A percentile compares a stretch with the other conserved stretches of the same genome.
phyloP scores from a whole-genome alignment of 2,888 invertebrate genomes.

The Drosophila nr. medialis region DNA sequence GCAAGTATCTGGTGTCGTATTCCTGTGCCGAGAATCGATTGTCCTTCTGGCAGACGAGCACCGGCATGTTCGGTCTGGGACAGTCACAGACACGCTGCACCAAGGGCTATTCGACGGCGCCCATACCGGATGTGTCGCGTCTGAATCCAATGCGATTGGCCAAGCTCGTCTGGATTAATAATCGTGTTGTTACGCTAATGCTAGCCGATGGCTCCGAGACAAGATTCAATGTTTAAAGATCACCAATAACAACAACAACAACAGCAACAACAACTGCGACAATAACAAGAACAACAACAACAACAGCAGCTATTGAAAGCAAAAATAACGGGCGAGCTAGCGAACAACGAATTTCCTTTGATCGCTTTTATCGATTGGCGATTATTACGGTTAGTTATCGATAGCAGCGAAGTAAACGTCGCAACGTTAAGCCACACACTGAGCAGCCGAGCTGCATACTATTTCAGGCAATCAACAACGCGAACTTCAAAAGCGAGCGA shows the following conservation, averaged over 20 bases:
- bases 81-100: slow-evolving; percentile 98
- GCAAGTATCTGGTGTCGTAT: slow-evolving; percentile 98
- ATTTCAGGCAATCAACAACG: slow-evolving; percentile 69
- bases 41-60: slow-evolving; percentile 98
- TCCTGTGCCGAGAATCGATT: slow-evolving; percentile 96
- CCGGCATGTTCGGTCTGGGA: slow-evolving; percentile 98
- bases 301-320: slow-evolving; percentile 9
- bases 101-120: slow-evolving; percentile 97
- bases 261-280: background rate
- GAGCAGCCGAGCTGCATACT: slow-evolving; percentile 64
- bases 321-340: background rate
- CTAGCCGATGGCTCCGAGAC: slow-evolving; percentile 98
- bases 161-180: slow-evolving; percentile 97
- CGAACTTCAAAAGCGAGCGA: slow-evolving; percentile 65
- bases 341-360: slow-evolving; percentile 24
- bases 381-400: slow-evolving; percentile 14
- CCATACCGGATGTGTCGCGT: slow-evolving; percentile 94
- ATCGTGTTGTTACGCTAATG: slow-evolving; percentile 96
- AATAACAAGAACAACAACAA: slow-evolving; percentile 1
- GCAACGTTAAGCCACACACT: slow-evolving; percentile 60
- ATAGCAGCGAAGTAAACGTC: slow-evolving; percentile 40
- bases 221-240: slow-evolving; percentile 89
- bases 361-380: slow-evolving; percentile 14
- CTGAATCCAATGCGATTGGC: slow-evolving; percentile 95
- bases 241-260: background rate